These are phyloP conservation scores for Hydropotes inermis DNA, from an alignment of 2,113 vertebrate genomes.

Conservation along the genomic window DNA sequence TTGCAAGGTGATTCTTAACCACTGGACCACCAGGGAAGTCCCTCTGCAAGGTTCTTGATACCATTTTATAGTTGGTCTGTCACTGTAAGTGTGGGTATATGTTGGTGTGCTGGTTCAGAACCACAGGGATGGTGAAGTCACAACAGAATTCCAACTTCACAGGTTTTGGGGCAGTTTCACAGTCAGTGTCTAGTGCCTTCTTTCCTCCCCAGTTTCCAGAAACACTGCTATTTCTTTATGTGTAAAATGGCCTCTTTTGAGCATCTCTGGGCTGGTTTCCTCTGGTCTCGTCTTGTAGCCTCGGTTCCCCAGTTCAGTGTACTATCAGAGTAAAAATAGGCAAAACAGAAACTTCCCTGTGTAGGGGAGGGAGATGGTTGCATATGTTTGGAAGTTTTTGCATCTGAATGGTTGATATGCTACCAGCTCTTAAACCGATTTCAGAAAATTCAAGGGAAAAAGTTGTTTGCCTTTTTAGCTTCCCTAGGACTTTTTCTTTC, in stretches of 20 bases:
- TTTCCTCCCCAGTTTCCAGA: not conserved
- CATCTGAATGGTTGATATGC: not conserved
- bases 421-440: not conserved
- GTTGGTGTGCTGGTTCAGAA: not conserved
- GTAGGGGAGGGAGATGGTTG: not conserved
- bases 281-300: not conserved
- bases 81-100: accelerated
- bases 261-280: not conserved
- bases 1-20: not conserved
- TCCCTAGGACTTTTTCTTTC: not conserved
- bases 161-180: not conserved
- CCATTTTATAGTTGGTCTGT: not conserved
- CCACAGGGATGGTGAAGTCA: not conserved
- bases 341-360: not conserved
- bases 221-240: not conserved
- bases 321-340: not conserved
- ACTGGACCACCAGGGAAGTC: not conserved
- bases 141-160: not conserved
- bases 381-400: not conserved
- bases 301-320: not conserved
- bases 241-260: not conserved
- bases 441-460: not conserved
- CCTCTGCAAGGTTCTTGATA: not conserved
- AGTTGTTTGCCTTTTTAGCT: not conserved
- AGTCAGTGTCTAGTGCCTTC: not conserved